Evolutionary conservation across 1,140 invertebrate species (phyloP), one percentile per base, ranked within the genome.

Genomic region (Cydia pomonella): DNA sequence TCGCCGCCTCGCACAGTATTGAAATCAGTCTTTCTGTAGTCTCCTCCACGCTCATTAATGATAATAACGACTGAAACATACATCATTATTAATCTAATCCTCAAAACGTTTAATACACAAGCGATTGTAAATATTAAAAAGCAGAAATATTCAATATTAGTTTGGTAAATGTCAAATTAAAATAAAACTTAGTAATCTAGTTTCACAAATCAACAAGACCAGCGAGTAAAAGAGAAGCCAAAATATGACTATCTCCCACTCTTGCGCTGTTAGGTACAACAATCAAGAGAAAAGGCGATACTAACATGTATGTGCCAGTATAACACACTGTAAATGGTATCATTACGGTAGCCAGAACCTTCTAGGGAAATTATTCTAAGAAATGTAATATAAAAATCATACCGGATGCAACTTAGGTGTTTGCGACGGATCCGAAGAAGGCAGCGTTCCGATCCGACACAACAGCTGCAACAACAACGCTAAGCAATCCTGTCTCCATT

Each of bases 401-500:
- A 89, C 94, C 79, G 83, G 90, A 79, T 84, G 93, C 82, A 87
- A 84, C 75, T 90, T 90, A 5, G 87, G 87, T 6, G 89, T 88
- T 59, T 90, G 87, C 53, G 85, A 82, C 0, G 86, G 79, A 75
- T 91, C 89, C 5, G 89, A 75, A 0, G 84, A 83, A 1, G 89
- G 88, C 38, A 96, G 94, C 3, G 98, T 96, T 0, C 98, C 97
- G 63, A 98, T 95, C 76, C 97, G 95, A 89, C 96, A 98, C 21
- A 99, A 89, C 74, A 98, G 93, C 81, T 97, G 97, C 16, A 99
- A 86, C 12, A 99, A 88, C 80, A 97, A 96, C 0, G 97, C 97
- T 10, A 99, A 93, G 87, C 98, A 98, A 84, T 99, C 98, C 90
- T 98, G 98, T 73, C 97, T 96, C 98, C 98, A 99, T 92, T 99